Evolutionary conservation across 2,888 invertebrate genomes (phyloP).

Genomic region (Isoperla grammatica): DNA sequence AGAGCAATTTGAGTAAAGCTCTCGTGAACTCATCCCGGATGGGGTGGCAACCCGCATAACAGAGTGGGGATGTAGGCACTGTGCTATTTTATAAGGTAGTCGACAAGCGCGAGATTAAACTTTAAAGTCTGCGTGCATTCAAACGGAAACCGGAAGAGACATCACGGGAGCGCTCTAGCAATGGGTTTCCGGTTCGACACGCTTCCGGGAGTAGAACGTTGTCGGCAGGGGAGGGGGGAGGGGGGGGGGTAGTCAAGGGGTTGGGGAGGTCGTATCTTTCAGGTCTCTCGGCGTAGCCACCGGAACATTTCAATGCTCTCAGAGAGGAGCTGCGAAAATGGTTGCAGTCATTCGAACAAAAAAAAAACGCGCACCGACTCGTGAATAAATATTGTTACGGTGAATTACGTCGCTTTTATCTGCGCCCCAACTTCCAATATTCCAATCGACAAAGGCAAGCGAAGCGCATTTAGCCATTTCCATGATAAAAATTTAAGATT

Average conservation of each 20-base stretch:
- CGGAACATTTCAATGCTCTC: constrained; percentile 9
- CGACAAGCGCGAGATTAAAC: constrained; percentile 5
- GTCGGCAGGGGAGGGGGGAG: too few relatives aligned
- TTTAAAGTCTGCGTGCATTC: constrained; percentile 16
- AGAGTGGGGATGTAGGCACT: too few relatives aligned
- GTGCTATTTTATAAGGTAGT: constrained; percentile 10
- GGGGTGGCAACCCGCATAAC: too few relatives aligned
- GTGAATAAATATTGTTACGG: not conserved
- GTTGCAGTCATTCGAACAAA: constrained; percentile 2
- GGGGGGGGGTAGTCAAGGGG: not conserved
- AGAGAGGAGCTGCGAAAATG: constrained; percentile 1
- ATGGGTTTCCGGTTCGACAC: constrained; percentile 19
- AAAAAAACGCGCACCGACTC: not conserved
- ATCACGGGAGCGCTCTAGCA: constrained; percentile 17
- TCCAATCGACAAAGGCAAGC: too few relatives aligned
- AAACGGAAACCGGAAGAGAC: constrained; percentile 16
- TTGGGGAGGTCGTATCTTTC: constrained; percentile 1
- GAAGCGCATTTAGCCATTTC: too few relatives aligned
- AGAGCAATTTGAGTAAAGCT: too few relatives aligned
- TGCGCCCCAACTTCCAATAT: too few relatives aligned
- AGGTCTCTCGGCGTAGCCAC: not conserved
- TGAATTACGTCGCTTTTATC: too few relatives aligned
- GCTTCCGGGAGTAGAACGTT: constrained; percentile 17
- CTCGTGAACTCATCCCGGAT: too few relatives aligned
- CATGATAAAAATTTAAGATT: too few relatives aligned